These are phyloP conservation scores for Aspiorhynchus laticeps DNA, from an alignment of 2,113 vertebrate species.

Conservation along the genomic window DNA sequence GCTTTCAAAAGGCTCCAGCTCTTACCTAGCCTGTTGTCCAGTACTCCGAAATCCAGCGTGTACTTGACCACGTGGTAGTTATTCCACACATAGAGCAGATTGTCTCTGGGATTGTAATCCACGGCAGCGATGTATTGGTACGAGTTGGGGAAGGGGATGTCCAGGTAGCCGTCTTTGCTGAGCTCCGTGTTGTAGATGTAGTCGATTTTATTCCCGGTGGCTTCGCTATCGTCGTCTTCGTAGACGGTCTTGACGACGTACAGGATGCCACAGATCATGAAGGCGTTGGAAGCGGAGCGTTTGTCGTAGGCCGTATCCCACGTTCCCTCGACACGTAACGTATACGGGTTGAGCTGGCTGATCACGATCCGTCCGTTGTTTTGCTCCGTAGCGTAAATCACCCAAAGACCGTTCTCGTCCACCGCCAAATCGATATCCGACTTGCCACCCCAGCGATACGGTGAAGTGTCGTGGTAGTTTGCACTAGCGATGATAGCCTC, in stretches of 20 bases:
- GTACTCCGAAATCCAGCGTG: conserved; percentile 91
- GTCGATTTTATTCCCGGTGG: conserved; percentile 98
- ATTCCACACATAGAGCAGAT: conserved; percentile 98
- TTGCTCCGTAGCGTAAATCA: conserved; percentile 98
- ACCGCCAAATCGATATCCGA: conserved; percentile 97
- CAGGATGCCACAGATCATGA: conserved; percentile 98
- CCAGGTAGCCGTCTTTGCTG: conserved; percentile 91
- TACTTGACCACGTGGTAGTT: conserved; percentile 99
- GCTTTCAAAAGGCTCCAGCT: not conserved
- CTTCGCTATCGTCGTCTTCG: conserved; percentile 97
- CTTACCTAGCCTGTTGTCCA: conserved; percentile 93
- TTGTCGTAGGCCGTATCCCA: conserved; percentile 99
- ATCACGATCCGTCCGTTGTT: conserved; percentile 97
- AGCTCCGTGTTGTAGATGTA: conserved; percentile 98
- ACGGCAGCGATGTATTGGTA: conserved; percentile 99
- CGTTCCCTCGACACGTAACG: conserved; percentile 91
- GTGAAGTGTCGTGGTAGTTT: conserved; percentile 98
- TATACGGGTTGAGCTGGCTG: conserved; percentile 97
- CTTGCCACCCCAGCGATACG: conserved; percentile 98
- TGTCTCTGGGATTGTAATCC: conserved; percentile 99
- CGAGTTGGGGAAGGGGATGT: conserved; percentile 96
- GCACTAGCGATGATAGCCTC: conserved; percentile 97
- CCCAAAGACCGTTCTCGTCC: conserved; percentile 98
- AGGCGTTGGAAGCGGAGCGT: conserved; percentile 96
- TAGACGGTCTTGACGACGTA: conserved; percentile 97